Conservation (phyloP, 2,797 vertebrate species). For the Takifugu rubripes region DNA sequence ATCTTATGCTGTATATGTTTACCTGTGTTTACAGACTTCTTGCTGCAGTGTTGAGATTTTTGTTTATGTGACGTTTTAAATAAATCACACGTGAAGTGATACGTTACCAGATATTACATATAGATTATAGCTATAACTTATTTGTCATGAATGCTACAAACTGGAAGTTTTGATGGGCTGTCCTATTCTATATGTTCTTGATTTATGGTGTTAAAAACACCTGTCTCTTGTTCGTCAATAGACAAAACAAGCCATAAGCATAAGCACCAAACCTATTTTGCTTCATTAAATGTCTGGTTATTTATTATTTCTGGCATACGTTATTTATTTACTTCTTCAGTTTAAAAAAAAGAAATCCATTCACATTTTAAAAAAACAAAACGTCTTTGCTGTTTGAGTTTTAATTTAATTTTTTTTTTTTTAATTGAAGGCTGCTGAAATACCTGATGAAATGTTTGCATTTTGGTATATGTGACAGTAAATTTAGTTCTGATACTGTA, state of each 20-base stretch:
- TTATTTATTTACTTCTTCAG: constrained; percentile 45
- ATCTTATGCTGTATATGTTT: background rate
- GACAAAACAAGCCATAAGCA: constrained; percentile 26
- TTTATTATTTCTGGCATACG: constrained; percentile 52
- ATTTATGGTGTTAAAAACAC: background rate
- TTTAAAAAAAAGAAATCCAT: constrained; percentile 22
- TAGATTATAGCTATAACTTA: constrained; percentile 11
- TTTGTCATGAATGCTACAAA: constrained; percentile 30
- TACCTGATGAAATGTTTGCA: background rate
- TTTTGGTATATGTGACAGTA: background rate
- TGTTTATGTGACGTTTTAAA: background rate
- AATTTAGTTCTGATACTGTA: background rate
- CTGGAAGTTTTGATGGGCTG: constrained; percentile 4
- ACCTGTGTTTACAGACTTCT: background rate
- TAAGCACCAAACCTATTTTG: constrained; percentile 19
- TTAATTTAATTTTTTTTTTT: constrained; percentile 10
- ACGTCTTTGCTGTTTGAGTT: constrained; percentile 1
- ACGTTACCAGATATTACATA: background rate
- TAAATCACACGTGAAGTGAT: background rate
- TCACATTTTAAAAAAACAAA: constrained; percentile 18
- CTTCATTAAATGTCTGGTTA: constrained; percentile 27
- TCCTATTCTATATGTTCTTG: background rate
- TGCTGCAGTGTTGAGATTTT: background rate
- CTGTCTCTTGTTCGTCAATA: constrained; percentile 3
- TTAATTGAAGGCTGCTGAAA: background rate